phyloP scores from a whole-genome alignment of 1,140 invertebrate species.

The Eumeta japonica region DNA sequence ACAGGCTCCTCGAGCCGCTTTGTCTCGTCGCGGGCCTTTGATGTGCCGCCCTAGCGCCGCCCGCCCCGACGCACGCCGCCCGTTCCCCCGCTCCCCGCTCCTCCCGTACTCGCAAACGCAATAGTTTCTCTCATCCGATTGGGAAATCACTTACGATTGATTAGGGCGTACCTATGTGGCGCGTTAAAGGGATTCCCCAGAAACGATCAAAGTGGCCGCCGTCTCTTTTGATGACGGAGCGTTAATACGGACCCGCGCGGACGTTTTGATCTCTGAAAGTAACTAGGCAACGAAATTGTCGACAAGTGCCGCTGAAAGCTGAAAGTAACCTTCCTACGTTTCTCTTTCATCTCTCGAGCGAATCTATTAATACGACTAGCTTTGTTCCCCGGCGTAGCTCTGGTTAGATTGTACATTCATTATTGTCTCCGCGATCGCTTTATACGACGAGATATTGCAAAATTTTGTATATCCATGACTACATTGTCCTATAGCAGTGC shows the following conservation, averaged over 20 bases:
- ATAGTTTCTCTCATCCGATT: conserved; percentile 40
- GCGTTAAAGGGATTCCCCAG: conserved; percentile 31
- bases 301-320: too few species aligned
- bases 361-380: too few species aligned
- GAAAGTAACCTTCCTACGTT: too few species aligned
- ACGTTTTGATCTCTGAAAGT: conserved; percentile 29
- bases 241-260: conserved; percentile 21
- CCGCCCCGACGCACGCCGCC: conserved; percentile 6
- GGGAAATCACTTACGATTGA: conserved; percentile 41
- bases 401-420: too few species aligned
- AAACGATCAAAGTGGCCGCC: conserved; percentile 33
- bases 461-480: too few species aligned
- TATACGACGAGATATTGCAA: too few species aligned
- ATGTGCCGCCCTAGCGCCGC: conserved; percentile 37
- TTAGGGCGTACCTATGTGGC: conserved; percentile 34
- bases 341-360: too few species aligned
- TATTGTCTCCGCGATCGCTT: too few species aligned
- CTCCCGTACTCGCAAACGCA: conserved; percentile 50
- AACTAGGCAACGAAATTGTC: too few species aligned
- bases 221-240: conserved; percentile 29
- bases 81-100: conserved; percentile 19
- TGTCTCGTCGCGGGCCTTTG: conserved; percentile 53
- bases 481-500: too few species aligned
- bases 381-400: too few species aligned
- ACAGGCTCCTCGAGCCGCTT: conserved; percentile 54